Percentiles rank a stretch among this genome's conserved stretches.
Evolutionary conservation across 2,113 vertebrate species (phyloP).

Genomic region (Pontoporia blainvillei): DNA sequence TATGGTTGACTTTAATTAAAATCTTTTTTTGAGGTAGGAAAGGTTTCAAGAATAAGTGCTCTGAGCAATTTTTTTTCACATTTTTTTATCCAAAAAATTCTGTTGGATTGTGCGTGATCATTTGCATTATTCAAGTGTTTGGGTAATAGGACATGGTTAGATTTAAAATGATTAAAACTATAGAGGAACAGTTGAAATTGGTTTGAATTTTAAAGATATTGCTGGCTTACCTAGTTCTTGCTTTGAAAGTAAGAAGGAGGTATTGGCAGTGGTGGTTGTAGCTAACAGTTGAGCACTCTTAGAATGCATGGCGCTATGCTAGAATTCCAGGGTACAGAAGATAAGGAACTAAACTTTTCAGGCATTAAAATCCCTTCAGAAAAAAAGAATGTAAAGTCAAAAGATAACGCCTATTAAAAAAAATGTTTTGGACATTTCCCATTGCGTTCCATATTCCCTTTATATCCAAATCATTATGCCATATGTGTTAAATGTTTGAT

Average conservation of each 20-base stretch:
- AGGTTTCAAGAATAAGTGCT: conserved; percentile 8
- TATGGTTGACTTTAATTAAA: conserved; percentile 25
- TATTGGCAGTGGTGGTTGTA: background rate
- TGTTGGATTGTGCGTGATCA: background rate
- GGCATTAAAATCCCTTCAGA: background rate
- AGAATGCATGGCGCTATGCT: background rate
- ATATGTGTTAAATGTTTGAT: background rate
- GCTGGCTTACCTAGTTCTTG: background rate
- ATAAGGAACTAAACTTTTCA: background rate
- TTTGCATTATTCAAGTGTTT: background rate
- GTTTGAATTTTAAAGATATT: background rate
- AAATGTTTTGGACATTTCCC: background rate
- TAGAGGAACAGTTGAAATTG: background rate
- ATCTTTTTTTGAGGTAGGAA: background rate
- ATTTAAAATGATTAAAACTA: conserved; percentile 21
- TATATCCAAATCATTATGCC: background rate
- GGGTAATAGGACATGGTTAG: background rate
- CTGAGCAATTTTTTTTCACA: background rate
- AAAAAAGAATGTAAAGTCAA: background rate
- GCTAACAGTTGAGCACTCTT: background rate
- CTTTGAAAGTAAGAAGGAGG: background rate
- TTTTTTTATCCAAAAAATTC: background rate
- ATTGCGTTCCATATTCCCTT: background rate
- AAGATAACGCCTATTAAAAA: conserved; percentile 19
- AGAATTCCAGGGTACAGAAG: background rate